Percentiles rank a stretch among this genome's conserved stretches.
Conservation (phyloP, 2,888 invertebrate species). For the Shargacucullia verbasci region DNA sequence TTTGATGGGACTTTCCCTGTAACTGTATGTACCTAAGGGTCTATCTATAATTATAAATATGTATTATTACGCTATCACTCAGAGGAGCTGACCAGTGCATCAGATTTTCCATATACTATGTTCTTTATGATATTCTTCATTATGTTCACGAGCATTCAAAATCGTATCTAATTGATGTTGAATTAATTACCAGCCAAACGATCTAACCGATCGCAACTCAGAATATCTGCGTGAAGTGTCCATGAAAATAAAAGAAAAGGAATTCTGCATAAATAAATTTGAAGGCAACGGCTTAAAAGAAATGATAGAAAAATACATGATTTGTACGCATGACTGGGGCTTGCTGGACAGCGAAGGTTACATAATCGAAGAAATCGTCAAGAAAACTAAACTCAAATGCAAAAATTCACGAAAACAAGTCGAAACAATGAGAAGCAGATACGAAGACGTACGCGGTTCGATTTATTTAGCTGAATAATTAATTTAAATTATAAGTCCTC, state of each 20-base stretch:
- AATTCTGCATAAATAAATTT: constrained; percentile 45
- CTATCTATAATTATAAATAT: no score
- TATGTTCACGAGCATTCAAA: no score
- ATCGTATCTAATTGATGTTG: neutral
- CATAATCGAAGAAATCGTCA: constrained; percentile 8
- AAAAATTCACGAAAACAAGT: neutral
- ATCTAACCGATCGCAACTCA: constrained; percentile 18
- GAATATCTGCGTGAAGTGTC: constrained; percentile 21
- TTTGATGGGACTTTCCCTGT: no score
- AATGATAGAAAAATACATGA: constrained; percentile 20
- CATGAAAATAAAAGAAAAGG: constrained; percentile 42
- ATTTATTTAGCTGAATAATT: no score
- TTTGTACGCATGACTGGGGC: constrained; percentile 15
- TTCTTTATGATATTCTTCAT: no score
- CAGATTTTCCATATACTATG: no score
- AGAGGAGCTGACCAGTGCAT: no score
- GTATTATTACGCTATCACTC: no score
- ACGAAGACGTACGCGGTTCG: no score
- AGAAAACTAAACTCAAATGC: constrained; percentile 4
- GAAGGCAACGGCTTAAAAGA: constrained; percentile 21
- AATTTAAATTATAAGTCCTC: no score
- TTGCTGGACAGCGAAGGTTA: constrained; percentile 15
- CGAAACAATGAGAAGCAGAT: no score
- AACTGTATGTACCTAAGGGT: no score
- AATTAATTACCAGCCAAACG: neutral